Percentiles rank a stretch among this genome's conserved stretches.
Conservation (phyloP, 2,888 invertebrate genomes). For the Deilephila elpenor region DNA sequence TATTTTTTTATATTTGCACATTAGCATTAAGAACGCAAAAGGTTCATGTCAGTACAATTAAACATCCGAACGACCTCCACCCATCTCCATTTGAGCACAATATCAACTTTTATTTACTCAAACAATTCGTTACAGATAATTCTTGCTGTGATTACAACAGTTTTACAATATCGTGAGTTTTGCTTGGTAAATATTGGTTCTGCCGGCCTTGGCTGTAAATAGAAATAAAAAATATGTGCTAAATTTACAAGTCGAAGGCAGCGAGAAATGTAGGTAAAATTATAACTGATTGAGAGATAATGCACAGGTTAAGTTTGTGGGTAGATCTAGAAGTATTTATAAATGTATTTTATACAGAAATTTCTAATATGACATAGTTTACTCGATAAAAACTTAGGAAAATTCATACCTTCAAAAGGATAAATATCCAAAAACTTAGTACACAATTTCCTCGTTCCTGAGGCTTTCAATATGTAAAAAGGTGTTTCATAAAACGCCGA, state of each 20-base stretch:
- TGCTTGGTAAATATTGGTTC: not conserved
- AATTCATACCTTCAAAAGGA: too few relatives aligned
- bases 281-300: too few relatives aligned
- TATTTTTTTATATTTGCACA: not conserved
- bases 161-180: slow-evolving; percentile 17
- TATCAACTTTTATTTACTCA: slow-evolving; percentile 41
- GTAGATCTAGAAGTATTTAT: too few relatives aligned
- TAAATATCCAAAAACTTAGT: too few relatives aligned
- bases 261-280: too few relatives aligned
- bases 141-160: slow-evolving; percentile 27
- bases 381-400: too few relatives aligned
- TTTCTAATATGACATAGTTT: too few relatives aligned
- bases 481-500: too few relatives aligned
- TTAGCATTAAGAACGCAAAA: not conserved
- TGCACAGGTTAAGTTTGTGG: too few relatives aligned
- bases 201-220: not conserved
- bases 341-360: too few relatives aligned
- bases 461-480: too few relatives aligned
- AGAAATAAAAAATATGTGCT: not conserved
- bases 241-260: not conserved
- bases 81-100: slow-evolving; percentile 32
- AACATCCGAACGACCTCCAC: slow-evolving; percentile 7
- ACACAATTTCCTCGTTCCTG: too few relatives aligned
- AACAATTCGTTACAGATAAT: slow-evolving; percentile 41
- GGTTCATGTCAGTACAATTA: slow-evolving; percentile 3